Evolutionary conservation across 2,113 vertebrate genomes (phyloP).

Genomic region (Phrynosoma blainvillii): DNA sequence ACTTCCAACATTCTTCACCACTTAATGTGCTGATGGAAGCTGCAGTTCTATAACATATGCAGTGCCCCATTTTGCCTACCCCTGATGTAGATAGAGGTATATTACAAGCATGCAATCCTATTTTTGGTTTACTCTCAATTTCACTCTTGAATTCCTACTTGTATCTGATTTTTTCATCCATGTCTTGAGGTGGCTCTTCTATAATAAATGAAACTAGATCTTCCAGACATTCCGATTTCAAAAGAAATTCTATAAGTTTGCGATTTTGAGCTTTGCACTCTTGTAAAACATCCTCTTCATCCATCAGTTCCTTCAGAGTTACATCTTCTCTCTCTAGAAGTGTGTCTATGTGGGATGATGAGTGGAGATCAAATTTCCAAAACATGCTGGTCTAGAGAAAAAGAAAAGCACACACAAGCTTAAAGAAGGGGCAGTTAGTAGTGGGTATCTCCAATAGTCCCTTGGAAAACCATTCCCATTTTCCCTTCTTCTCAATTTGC

Average conservation of each 20-base stretch:
- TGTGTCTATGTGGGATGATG: conserved; percentile 98
- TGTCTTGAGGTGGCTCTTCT: conserved; percentile 91
- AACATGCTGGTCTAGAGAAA: conserved; percentile 92
- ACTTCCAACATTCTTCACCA: too few species aligned
- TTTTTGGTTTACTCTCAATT: conserved; percentile 14
- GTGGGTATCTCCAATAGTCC: neutral
- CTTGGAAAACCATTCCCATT: conserved; percentile 3
- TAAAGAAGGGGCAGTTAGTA: neutral
- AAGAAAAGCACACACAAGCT: conserved; percentile 38
- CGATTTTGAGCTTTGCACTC: conserved; percentile 99
- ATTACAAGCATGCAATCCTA: conserved; percentile 13
- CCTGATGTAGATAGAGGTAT: neutral
- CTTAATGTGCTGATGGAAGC: too few species aligned
- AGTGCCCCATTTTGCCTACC: too few species aligned
- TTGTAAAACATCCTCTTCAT: conserved; percentile 97
- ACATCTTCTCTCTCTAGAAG: conserved; percentile 98
- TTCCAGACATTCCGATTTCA: conserved; percentile 95
- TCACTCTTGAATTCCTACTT: conserved; percentile 80
- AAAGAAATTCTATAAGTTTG: conserved; percentile 95
- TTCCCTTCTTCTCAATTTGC: neutral
- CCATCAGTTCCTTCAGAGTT: conserved; percentile 95
- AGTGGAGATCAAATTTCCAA: conserved; percentile 99
- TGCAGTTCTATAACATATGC: too few species aligned
- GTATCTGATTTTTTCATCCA: conserved; percentile 98
- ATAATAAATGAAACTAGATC: conserved; percentile 96